Evolutionary conservation across 2,113 vertebrate genomes (phyloP).

Genomic region (Corythornis vintsioides): DNA sequence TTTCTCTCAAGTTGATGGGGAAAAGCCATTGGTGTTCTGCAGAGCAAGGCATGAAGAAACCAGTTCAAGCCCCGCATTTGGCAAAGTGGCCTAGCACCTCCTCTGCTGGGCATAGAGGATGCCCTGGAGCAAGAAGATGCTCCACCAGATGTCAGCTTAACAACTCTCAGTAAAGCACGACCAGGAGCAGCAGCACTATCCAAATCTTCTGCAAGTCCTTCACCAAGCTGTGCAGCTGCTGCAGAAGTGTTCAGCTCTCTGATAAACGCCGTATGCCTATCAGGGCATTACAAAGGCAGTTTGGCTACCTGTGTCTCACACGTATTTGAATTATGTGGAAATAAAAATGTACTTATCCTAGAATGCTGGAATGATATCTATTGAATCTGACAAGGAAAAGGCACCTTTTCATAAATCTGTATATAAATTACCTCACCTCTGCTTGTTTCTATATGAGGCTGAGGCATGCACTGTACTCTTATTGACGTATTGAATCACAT

Average conservation of each 20-base stretch:
- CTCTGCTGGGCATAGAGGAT: not conserved
- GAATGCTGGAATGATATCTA: not conserved
- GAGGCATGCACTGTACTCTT: not conserved
- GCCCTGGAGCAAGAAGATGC: conserved; percentile 46
- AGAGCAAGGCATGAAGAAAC: conserved; percentile 36
- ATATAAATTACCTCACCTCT: conserved; percentile 2
- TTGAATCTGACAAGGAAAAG: not conserved
- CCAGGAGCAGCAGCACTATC: conserved; percentile 1
- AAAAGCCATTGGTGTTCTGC: conserved; percentile 41
- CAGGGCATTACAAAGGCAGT: not conserved
- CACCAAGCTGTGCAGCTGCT: not conserved
- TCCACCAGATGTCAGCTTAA: conserved; percentile 67
- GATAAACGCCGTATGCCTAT: not conserved
- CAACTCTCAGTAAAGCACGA: conserved; percentile 42
- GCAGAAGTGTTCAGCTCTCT: not conserved
- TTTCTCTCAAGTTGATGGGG: conserved; percentile 35
- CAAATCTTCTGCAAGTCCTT: conserved; percentile 16
- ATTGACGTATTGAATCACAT: not conserved
- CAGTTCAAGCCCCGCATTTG: conserved; percentile 1
- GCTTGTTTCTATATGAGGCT: not conserved
- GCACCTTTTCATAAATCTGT: not conserved
- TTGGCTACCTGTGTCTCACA: not conserved
- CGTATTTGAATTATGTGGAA: not conserved
- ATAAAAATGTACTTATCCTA: not conserved
- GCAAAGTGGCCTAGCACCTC: conserved; percentile 11